Evolutionary conservation across 2,797 vertebrate genomes (phyloP), one percentile per base, ranked within the genome.

Genomic region (Poecilia wingei): DNA sequence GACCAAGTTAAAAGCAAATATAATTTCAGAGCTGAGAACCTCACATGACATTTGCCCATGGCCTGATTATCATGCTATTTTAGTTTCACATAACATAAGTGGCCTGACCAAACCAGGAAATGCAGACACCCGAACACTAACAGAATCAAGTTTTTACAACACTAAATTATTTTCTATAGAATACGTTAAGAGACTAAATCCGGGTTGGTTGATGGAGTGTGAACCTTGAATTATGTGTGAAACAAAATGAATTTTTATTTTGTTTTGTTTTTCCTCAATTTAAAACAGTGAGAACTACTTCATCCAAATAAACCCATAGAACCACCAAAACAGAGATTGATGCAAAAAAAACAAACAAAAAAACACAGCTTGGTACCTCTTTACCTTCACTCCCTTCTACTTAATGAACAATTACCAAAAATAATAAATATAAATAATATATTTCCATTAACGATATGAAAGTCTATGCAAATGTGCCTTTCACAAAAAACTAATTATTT

Each of bases 21-120:
- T 7, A 45, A n/a, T 70, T n/a, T 70, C 68, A 45, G 22, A 28
- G 5, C 39, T 18, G 69, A 72, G 76, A 28, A 6, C 22, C 47
- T 39, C 4, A 33, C 74, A 75, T 81, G 46, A 16, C 25, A 49
- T 79, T 43, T 73, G 61, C 33, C 51, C 61, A 77, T 41, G 72
- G 20, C 9, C 68, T 46, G 41, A 45, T 28, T 28, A 28, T 18
- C 10, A 46, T 72, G 51, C 36, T 20, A 20, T 41, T 66, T 81
- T 39, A 55, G 47, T 41, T 68, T 73, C 31, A 46, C 9, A 13
- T 49, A n/a, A 59, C 49, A 57, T 47, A 18, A 45, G n/a, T n/a
- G 25, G 49, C 33, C 49, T 14, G 51, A 74, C 20, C 43, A 46
- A 28, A 45, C 43, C 25, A 45, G 43, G 43, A 28, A 28, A 70